phyloP scores from a whole-genome alignment of 2,888 invertebrate genomes.

The Chrysolina haemoptera region DNA sequence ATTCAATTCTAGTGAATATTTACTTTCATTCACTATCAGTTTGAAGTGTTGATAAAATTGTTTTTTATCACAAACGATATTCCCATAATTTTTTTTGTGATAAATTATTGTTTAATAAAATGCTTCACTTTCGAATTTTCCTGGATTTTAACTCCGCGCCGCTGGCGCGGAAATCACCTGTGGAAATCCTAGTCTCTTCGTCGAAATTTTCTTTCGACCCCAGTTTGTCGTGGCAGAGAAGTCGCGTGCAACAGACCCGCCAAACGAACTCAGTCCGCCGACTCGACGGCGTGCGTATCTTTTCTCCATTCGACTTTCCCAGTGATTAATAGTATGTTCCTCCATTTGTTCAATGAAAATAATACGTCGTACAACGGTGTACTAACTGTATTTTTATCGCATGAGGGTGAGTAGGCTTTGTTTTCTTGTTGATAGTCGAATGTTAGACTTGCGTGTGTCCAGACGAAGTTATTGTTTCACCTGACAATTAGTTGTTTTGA shows the following conservation, averaged over 20 bases:
- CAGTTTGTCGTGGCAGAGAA: constrained; percentile 34
- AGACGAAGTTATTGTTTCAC: neutral
- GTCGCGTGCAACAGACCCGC: constrained; percentile 19
- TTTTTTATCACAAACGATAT: too few species aligned
- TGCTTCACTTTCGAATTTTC: neutral
- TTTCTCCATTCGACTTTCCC: constrained; percentile 8
- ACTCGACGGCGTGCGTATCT: constrained; percentile 15
- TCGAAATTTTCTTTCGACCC: constrained; percentile 37
- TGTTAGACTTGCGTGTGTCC: neutral
- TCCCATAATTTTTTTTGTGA: too few species aligned
- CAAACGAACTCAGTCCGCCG: constrained; percentile 9
- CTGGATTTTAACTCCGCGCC: constrained; percentile 24
- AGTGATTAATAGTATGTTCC: constrained; percentile 20
- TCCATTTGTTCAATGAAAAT: constrained; percentile 16
- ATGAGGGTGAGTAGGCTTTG: constrained; percentile 21
- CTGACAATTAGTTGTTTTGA: neutral
- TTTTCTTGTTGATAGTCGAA: neutral
- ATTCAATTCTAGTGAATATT: too few species aligned
- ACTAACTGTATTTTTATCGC: neutral
- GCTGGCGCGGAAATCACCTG: constrained; percentile 41
- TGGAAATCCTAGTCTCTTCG: constrained; percentile 39
- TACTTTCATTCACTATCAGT: too few species aligned
- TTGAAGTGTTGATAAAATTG: too few species aligned
- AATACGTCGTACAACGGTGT: neutral
- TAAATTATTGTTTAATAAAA: neutral